Conservation (phyloP, 2,888 invertebrate genomes). For the Lycaena phlaeas region DNA sequence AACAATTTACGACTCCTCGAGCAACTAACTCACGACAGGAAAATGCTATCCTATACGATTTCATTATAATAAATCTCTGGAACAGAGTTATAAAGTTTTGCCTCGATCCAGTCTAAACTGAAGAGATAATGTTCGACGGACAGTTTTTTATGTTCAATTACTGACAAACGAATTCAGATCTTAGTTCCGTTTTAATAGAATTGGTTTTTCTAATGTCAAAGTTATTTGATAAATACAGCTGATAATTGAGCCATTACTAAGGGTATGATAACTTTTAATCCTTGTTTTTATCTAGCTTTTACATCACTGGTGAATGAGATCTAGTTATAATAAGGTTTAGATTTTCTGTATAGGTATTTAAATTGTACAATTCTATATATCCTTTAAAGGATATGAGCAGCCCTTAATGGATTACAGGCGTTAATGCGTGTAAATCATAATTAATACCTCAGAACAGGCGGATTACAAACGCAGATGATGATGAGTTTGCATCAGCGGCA, state of each 20-base stretch:
- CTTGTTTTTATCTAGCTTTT: too few relatives aligned
- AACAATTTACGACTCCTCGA: conserved; percentile 47
- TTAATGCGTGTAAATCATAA: too few relatives aligned
- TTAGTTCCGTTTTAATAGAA: conserved; percentile 20
- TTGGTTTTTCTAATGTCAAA: conserved; percentile 26
- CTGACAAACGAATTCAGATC: conserved; percentile 26
- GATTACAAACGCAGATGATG: too few relatives aligned
- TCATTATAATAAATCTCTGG: conserved; percentile 58
- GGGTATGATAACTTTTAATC: conserved; percentile 15
- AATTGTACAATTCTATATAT: too few relatives aligned
- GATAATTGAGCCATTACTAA: conserved; percentile 56
- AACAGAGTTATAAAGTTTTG: conserved; percentile 51
- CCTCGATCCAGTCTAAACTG: conserved; percentile 39
- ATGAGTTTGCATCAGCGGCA: too few relatives aligned
- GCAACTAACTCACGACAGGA: conserved; percentile 46
- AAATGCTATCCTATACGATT: conserved; percentile 53
- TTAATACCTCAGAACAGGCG: too few relatives aligned
- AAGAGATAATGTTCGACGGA: conserved; percentile 38
- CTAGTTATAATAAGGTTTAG: too few relatives aligned
- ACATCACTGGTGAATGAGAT: too few relatives aligned
- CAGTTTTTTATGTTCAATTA: conserved; percentile 37
- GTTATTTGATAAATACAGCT: conserved; percentile 40
- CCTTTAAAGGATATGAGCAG: too few relatives aligned
- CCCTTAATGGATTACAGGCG: too few relatives aligned
- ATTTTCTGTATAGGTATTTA: too few relatives aligned